These are phyloP conservation scores for Rhinolophus sinicus DNA, from an alignment of 2,113 vertebrate species.

Conservation along the genomic window DNA sequence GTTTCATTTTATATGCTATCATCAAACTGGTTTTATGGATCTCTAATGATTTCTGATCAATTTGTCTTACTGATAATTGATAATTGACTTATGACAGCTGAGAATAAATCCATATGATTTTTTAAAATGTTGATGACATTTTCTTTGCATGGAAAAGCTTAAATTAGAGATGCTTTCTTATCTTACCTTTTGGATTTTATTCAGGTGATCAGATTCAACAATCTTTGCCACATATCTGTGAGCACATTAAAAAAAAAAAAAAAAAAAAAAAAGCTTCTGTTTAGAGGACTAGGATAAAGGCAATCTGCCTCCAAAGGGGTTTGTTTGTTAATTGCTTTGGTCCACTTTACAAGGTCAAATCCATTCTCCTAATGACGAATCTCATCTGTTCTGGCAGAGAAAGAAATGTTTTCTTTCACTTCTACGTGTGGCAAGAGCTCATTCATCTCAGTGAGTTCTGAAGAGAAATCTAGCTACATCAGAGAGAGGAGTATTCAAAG, in stretches of 20 bases:
- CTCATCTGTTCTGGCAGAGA: slow-evolving; percentile 92
- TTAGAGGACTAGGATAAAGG: slow-evolving; percentile 82
- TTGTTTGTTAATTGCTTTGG: slow-evolving; percentile 96
- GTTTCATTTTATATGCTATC: not conserved
- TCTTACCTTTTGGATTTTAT: not conserved
- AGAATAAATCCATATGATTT: not conserved
- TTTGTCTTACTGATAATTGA: not conserved
- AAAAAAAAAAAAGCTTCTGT: slow-evolving; percentile 77
- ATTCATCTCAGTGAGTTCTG: slow-evolving; percentile 91
- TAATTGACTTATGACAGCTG: not conserved
- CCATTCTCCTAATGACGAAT: slow-evolving; percentile 97
- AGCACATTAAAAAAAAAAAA: slow-evolving; percentile 70
- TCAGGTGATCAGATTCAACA: slow-evolving; percentile 15
- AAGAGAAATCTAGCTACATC: slow-evolving; percentile 88
- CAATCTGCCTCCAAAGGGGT: slow-evolving; percentile 85
- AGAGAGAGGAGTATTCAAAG: slow-evolving; percentile 88
- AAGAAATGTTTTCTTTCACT: slow-evolving; percentile 92
- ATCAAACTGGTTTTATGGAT: not conserved
- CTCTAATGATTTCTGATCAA: slow-evolving; percentile 3
- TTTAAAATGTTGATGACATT: not conserved
- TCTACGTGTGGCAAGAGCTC: slow-evolving; percentile 90
- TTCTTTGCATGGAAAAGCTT: not conserved
- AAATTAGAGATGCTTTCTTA: not conserved
- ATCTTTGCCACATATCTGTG: slow-evolving; percentile 81
- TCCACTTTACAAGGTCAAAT: slow-evolving; percentile 98